Conservation (phyloP, 2,888 invertebrate species). For the Anorthoa munda region DNA sequence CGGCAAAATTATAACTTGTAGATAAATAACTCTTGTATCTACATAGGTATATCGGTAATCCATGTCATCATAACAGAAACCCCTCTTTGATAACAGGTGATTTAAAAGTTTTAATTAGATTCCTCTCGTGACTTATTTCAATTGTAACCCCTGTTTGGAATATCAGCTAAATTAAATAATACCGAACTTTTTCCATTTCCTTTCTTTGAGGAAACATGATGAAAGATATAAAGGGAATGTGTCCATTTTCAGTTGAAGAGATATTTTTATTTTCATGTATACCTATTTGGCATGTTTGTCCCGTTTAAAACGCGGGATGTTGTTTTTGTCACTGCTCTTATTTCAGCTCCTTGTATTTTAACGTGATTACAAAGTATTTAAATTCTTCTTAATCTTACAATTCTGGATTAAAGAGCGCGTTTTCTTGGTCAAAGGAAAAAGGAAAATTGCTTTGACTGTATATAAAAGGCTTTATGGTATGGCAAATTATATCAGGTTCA, state of each 20-base stretch:
- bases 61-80: slow-evolving; percentile 3
- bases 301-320: slow-evolving; percentile 1
- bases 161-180: slow-evolving; percentile 58
- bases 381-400: slow-evolving; percentile 44
- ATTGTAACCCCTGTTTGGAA: slow-evolving; percentile 44
- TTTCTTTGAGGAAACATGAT: slow-evolving; percentile 46
- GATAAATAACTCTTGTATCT: background rate
- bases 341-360: slow-evolving; percentile 33
- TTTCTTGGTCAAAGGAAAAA: slow-evolving; percentile 36
- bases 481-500: slow-evolving; percentile 14
- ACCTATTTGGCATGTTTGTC: slow-evolving; percentile 15
- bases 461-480: slow-evolving; percentile 18
- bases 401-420: slow-evolving; percentile 29
- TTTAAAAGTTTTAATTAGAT: slow-evolving; percentile 57
- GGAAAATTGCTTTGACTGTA: slow-evolving; percentile 26
- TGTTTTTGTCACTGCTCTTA: slow-evolving; percentile 33
- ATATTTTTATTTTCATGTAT: slow-evolving; percentile 29
- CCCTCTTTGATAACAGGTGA: slow-evolving; percentile 34
- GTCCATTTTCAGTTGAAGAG: slow-evolving; percentile 27
- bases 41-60: background rate
- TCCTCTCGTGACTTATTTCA: slow-evolving; percentile 49
- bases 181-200: slow-evolving; percentile 69
- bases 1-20: slow-evolving; percentile 56
- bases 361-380: slow-evolving; percentile 41
- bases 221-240: slow-evolving; percentile 47